phyloP scores from a whole-genome alignment of 2,797 vertebrate species.

The Syndactyla subalaris region DNA sequence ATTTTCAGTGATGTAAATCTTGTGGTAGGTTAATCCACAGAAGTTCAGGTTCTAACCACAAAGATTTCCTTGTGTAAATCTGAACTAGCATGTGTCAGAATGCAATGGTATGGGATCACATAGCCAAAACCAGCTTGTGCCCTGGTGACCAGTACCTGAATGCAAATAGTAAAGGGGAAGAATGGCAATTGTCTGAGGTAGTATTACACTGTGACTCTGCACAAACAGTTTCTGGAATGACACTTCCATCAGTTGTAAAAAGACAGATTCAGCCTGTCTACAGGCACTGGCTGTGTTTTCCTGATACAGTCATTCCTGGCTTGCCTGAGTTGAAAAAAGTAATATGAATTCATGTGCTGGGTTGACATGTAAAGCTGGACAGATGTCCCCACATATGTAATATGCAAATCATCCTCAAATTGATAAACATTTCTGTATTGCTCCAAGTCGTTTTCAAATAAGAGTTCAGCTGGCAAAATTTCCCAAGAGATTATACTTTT shows the following conservation, averaged over 20 bases:
- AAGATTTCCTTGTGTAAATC: constrained; percentile 40
- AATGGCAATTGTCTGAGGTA: neutral
- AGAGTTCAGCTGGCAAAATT: neutral
- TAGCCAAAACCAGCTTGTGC: constrained; percentile 23
- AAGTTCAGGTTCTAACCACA: constrained; percentile 50
- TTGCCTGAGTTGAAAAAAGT: neutral
- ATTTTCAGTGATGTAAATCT: constrained; percentile 55
- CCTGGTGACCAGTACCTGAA: neutral
- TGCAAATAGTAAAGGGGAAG: neutral
- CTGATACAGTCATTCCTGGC: neutral
- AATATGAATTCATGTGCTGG: neutral
- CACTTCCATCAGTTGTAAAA: neutral
- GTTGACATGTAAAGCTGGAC: neutral
- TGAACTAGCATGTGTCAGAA: neutral
- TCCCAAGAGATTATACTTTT: neutral
- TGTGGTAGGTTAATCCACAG: constrained; percentile 42
- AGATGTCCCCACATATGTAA: neutral
- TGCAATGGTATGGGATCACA: neutral
- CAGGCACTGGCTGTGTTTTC: neutral
- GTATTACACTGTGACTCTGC: neutral
- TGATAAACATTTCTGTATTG: neutral
- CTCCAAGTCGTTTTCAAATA: neutral
- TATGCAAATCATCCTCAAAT: neutral
- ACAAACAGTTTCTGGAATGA: neutral
- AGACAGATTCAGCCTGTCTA: neutral